A percentile compares a stretch with the other conserved stretches of the same genome.
These are phyloP conservation scores for Heliconius ismenius DNA, from an alignment of 2,888 invertebrate genomes.

Conservation along the genomic window DNA sequence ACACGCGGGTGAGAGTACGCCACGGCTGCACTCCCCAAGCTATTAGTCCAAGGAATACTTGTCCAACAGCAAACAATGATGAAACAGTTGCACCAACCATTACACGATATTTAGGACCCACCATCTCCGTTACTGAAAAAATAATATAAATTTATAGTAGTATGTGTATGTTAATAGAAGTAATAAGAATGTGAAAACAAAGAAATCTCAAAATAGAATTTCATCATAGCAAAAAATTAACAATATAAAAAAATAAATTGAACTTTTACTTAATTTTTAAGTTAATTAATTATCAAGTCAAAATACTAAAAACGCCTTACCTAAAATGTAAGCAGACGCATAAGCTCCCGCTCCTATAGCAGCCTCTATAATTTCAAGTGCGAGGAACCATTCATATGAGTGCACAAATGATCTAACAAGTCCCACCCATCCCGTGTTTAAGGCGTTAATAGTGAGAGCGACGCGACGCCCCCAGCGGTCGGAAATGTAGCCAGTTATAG, in stretches of 20 bases:
- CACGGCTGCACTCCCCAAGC: conserved; percentile 84
- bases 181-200: not conserved
- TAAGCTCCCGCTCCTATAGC: conserved; percentile 69
- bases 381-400: conserved; percentile 68
- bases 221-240: not conserved
- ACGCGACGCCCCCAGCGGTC: conserved; percentile 83
- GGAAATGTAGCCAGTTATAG: conserved; percentile 85
- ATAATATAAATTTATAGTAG: not conserved
- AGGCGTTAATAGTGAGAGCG: conserved; percentile 72
- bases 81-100: conserved; percentile 84
- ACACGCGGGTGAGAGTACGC: conserved; percentile 81
- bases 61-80: conserved; percentile 84
- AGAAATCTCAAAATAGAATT: not conserved
- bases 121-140: conserved; percentile 83
- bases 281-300: not conserved
- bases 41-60: conserved; percentile 81
- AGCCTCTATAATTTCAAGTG: conserved; percentile 69
- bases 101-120: conserved; percentile 84
- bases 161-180: not conserved
- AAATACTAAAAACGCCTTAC: conserved; percentile 38
- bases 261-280: not conserved
- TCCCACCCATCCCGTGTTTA: conserved; percentile 55
- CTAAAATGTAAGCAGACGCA: conserved; percentile 61
- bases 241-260: not conserved
- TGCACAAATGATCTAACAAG: conserved; percentile 77